Conservation (phyloP, 2,113 vertebrate species). For the Triplophysa tibetana region DNA sequence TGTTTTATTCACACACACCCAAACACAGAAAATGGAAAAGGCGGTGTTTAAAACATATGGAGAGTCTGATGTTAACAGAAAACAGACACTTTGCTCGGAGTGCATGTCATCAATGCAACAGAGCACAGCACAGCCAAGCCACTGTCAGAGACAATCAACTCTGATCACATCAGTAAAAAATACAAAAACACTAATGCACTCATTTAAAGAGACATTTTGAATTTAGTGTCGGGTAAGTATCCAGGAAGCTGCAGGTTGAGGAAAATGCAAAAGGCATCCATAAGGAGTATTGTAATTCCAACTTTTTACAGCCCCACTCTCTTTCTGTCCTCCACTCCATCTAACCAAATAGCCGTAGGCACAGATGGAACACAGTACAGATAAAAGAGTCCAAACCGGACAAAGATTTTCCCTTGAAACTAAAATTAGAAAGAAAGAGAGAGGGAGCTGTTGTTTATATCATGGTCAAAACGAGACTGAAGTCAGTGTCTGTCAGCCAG, state of each 20-base stretch:
- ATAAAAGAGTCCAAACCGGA: constrained; percentile 28
- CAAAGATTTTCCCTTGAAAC: constrained; percentile 37
- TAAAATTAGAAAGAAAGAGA: constrained; percentile 51
- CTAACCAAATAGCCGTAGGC: not conserved
- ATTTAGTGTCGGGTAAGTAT: not conserved
- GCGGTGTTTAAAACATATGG: not conserved
- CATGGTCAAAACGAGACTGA: not conserved
- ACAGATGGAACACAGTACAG: not conserved
- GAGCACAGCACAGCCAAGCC: not conserved
- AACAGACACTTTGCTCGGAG: not conserved
- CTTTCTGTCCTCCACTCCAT: not conserved
- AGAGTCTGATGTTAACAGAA: not conserved
- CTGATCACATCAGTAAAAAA: not conserved
- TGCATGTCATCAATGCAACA: not conserved
- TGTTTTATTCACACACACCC: not conserved
- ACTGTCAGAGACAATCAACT: constrained; percentile 19
- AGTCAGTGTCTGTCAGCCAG: not conserved
- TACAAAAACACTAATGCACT: not conserved
- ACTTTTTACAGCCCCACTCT: constrained; percentile 46
- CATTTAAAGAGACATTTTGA: constrained; percentile 6
- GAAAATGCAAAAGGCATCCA: not conserved
- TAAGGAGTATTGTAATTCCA: constrained; percentile 7
- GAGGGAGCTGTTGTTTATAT: constrained; percentile 40
- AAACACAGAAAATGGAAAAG: constrained; percentile 4
- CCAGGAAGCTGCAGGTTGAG: not conserved